Conservation (phyloP, 2,888 invertebrate genomes). For the Hylaea fasciaria region DNA sequence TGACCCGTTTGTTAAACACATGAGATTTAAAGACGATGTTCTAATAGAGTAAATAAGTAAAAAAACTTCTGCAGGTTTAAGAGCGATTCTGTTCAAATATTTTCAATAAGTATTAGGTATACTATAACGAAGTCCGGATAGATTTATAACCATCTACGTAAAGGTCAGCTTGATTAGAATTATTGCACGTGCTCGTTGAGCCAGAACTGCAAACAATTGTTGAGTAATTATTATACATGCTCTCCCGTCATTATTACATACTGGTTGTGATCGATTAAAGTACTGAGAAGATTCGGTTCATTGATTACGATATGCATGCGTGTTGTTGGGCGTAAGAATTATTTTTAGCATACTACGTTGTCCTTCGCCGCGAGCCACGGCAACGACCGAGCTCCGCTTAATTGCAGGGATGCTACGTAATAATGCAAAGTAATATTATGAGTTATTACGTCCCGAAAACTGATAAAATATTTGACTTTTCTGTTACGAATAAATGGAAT, state of each 20-base stretch:
- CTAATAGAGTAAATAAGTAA: too few species aligned
- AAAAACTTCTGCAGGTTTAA: too few species aligned
- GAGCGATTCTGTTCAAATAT: too few species aligned
- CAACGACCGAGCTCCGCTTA: conserved; percentile 47
- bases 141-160: conserved; percentile 4
- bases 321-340: conserved; percentile 24
- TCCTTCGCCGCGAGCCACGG: conserved; percentile 39
- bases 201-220: conserved; percentile 23
- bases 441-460: conserved; percentile 28
- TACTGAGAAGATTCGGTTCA: conserved; percentile 43
- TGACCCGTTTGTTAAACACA: conserved; percentile 7
- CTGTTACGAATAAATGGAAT: too few species aligned
- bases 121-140: neutral
- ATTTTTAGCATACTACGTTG: conserved; percentile 39
- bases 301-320: conserved; percentile 35
- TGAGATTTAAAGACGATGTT: neutral
- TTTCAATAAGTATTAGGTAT: too few species aligned
- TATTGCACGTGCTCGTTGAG: conserved; percentile 27
- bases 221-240: conserved; percentile 27
- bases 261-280: conserved; percentile 33
- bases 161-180: conserved; percentile 25
- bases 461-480: neutral
- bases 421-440: conserved; percentile 39
- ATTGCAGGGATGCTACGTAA: conserved; percentile 44
- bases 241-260: conserved; percentile 34